Base-by-base conservation (phyloP, 2,797 vertebrate genomes). In the Aplochiton taeniatus region DNA sequence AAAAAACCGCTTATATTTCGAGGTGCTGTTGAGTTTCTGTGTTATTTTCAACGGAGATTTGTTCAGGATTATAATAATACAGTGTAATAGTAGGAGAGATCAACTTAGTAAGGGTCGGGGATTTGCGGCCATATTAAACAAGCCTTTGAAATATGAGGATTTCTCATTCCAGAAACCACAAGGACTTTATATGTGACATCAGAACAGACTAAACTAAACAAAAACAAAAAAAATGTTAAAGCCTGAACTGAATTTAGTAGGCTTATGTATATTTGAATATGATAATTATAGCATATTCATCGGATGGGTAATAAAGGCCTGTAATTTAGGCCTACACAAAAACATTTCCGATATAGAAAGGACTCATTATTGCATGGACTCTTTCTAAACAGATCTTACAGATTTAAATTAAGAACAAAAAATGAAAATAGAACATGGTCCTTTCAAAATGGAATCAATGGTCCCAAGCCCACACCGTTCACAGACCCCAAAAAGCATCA, bases 41-140 rank as follows among this genome's bases (percentile, higher is more conserved):
- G 68, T 71, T 83, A 79, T 89, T 87, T 86, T 85, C 79, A 77
- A 83, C 69, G 70, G 80, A 90, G 84, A 83, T 88, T 83, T 88
- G 73, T 68, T 59, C 70, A 71, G 79, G 85, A 89, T 89, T 88
- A 87, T 87, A 84, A 77, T 86, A 83, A 87, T 84, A 67, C 84
- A 83, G 69, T 70, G 80, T 61, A 80, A 84, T 72, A 83, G 80
- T 81, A 72, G 51, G 78, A 78, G 79, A 78, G 78, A 84, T 82
- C 82, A 87, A 85, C 80, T 87, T 90, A 76, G 75, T 79, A 84
- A 80, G 78, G 79, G 76, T 77, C 76, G 77, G 63, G 68, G 82
- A 88, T 89, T 87, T 88, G 65, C 75, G 81, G 70, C 65, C 65
- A 78, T 66, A 65, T 51, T 41, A 68, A 73, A 73, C 49, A 53